A percentile compares a stretch with the other conserved stretches of the same genome.
Conservation (phyloP, 2,888 invertebrate genomes). For the Eueremaeus valkanovi region DNA sequence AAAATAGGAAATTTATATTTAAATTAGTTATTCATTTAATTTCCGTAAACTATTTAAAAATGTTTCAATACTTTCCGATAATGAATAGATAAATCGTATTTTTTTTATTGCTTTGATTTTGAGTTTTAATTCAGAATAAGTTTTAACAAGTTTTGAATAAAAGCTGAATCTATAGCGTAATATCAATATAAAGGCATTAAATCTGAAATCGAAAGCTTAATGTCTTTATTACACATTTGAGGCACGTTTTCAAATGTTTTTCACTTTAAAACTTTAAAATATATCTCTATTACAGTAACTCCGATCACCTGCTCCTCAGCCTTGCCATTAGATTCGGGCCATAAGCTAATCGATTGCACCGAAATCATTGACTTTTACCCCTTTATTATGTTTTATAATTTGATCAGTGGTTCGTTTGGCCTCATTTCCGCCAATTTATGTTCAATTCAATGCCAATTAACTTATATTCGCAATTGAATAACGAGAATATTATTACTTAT, state of each 20-base stretch:
- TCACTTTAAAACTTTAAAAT: neutral
- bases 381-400: neutral
- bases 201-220: neutral
- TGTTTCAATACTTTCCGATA: too few relatives aligned
- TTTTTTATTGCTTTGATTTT: too few relatives aligned
- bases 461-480: too few relatives aligned
- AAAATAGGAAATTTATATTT: too few relatives aligned
- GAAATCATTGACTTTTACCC: neutral
- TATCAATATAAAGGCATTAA: neutral
- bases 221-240: neutral
- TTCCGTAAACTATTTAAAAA: too few relatives aligned
- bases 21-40: too few relatives aligned
- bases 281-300: neutral
- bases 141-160: too few relatives aligned
- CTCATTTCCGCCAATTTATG: neutral
- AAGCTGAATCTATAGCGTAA: too few relatives aligned
- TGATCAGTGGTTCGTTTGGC: neutral
- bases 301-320: conserved; percentile 9
- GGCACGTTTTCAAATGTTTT: conserved; percentile 7
- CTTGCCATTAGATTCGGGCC: neutral
- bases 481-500: too few relatives aligned
- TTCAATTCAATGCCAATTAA: conserved; percentile 12
- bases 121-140: too few relatives aligned
- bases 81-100: too few relatives aligned
- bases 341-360: neutral